These are phyloP conservation scores for Chloroceryle aenea DNA, from an alignment of 2,113 vertebrate species.

Conservation along the genomic window DNA sequence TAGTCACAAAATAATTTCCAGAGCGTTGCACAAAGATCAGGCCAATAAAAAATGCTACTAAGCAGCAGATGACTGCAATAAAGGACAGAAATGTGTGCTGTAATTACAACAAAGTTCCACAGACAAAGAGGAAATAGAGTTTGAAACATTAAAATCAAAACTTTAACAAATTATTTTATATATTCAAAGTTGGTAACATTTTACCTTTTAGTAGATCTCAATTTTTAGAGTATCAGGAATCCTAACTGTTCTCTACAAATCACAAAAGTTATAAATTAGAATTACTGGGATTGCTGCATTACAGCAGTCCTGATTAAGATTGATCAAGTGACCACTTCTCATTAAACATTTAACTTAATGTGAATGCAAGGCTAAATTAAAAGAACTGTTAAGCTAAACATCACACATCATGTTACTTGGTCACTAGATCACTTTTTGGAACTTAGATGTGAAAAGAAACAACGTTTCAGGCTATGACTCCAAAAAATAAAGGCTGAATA, in stretches of 20 bases:
- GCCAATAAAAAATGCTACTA: conserved; percentile 90
- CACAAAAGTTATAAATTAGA: not conserved
- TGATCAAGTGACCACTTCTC: not conserved
- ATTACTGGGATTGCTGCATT: not conserved
- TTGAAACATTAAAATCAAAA: not conserved
- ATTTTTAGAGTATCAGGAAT: not conserved
- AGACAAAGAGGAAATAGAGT: not conserved
- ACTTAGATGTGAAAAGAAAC: not conserved
- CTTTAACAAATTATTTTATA: not conserved
- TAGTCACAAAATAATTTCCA: conserved; percentile 96
- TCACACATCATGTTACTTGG: not conserved
- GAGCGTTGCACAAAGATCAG: conserved; percentile 95
- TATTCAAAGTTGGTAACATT: not conserved
- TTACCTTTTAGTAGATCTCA: not conserved
- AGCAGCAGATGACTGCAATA: conserved; percentile 87
- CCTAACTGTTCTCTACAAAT: not conserved
- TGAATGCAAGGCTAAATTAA: not conserved
- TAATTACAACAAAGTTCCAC: not conserved
- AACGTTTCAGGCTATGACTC: not conserved
- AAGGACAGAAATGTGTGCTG: conserved; percentile 36
- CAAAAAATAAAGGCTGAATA: not conserved
- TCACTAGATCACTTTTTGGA: not conserved
- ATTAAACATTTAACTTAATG: not conserved
- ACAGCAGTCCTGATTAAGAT: not conserved
- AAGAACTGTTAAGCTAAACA: not conserved